phyloP scores from a whole-genome alignment of 2,797 vertebrate species.

The Characodon lateralis region DNA sequence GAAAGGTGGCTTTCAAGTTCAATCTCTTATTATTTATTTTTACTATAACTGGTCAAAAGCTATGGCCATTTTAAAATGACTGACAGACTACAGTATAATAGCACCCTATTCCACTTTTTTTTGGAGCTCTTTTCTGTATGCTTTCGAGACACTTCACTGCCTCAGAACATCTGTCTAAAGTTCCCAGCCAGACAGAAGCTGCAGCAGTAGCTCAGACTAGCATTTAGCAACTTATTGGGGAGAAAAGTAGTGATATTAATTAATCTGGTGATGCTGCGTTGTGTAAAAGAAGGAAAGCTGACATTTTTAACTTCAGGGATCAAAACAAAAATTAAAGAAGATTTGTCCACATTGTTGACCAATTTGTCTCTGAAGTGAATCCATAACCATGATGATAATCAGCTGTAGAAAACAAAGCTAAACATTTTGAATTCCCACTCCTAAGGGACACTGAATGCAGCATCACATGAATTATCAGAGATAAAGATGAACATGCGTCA shows the following conservation, averaged over 20 bases:
- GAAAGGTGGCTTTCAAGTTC: too few relatives aligned
- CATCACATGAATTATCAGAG: not conserved
- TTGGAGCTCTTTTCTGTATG: not conserved
- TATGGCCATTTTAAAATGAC: not conserved
- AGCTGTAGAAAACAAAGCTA: not conserved
- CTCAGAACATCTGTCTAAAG: not conserved
- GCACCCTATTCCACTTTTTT: not conserved
- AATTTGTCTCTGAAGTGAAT: not conserved
- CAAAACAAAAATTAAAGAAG: not conserved
- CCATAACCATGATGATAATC: not conserved
- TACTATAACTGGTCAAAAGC: not conserved
- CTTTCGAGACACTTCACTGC: not conserved
- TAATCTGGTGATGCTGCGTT: not conserved
- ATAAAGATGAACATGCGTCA: not conserved
- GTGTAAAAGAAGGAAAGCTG: not conserved
- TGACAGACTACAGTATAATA: not conserved
- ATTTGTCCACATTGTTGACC: not conserved
- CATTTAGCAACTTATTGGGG: too few relatives aligned
- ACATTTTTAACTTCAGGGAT: too few relatives aligned
- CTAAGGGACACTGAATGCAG: not conserved
- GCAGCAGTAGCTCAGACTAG: not conserved
- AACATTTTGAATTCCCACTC: not conserved
- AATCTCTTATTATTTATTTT: too few relatives aligned
- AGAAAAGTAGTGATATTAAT: too few relatives aligned
- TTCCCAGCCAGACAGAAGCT: not conserved